These are phyloP conservation scores for Gastrophryne carolinensis DNA, from an alignment of 2,797 vertebrate species.

Conservation along the genomic window DNA sequence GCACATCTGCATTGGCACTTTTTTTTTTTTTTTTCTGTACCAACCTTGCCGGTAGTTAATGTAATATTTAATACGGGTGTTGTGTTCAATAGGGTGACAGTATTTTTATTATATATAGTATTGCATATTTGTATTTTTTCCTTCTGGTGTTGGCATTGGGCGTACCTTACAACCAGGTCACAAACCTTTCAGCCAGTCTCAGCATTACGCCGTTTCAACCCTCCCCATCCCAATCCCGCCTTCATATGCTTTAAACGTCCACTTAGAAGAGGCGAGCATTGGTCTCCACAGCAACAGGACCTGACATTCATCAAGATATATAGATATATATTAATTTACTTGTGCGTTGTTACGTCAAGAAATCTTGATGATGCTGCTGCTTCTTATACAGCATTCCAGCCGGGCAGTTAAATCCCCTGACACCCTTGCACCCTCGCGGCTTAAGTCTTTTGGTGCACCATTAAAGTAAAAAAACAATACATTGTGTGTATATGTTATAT, in stretches of 20 bases:
- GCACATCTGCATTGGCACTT: no score
- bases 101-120: neutral
- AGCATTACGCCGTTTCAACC: neutral
- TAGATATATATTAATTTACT: constrained; percentile 26
- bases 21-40: neutral
- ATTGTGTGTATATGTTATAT: no score
- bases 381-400: neutral
- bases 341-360: constrained; percentile 7
- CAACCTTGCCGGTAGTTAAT: no score
- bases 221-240: neutral
- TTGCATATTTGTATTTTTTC: neutral
- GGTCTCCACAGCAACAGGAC: constrained; percentile 47
- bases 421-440: neutral
- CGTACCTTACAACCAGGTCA: constrained; percentile 3
- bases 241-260: constrained; percentile 20
- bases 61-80: no score
- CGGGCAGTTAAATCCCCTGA: neutral
- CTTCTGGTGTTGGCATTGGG: neutral
- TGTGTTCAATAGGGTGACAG: no score
- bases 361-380: neutral
- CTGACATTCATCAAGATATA: constrained; percentile 39
- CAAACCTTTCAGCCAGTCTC: neutral
- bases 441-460: no score
- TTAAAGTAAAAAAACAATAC: no score
- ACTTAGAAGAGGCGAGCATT: constrained; percentile 24